phyloP scores from a whole-genome alignment of 2,113 vertebrate genomes.

The Lampris megalopsis region DNA sequence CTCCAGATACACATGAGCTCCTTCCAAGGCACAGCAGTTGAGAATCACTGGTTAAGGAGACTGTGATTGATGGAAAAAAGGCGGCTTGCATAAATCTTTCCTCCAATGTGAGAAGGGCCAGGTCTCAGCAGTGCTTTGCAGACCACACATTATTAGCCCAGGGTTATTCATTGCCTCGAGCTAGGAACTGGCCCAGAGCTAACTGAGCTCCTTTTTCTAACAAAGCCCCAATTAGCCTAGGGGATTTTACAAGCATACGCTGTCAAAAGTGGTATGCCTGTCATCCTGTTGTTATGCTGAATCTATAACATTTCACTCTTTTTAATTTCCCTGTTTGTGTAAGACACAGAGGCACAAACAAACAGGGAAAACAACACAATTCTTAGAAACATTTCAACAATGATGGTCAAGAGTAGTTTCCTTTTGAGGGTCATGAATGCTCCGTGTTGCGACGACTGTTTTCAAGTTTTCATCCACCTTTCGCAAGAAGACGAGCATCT shows the following conservation, averaged over 20 bases:
- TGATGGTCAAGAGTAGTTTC: not conserved
- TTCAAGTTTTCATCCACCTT: slow-evolving; percentile 3
- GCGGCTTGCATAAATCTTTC: slow-evolving; percentile 23
- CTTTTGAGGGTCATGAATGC: not conserved
- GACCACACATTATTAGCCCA: slow-evolving; percentile 37
- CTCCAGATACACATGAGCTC: slow-evolving; percentile 20
- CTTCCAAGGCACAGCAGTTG: slow-evolving; percentile 32
- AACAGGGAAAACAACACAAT: not conserved
- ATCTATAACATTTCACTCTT: slow-evolving; percentile 25
- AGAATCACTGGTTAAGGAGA: slow-evolving; percentile 27
- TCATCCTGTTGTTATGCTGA: slow-evolving; percentile 43
- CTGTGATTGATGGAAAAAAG: slow-evolving; percentile 49
- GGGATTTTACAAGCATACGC: slow-evolving; percentile 53
- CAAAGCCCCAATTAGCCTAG: slow-evolving; percentile 57
- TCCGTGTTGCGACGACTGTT: slow-evolving; percentile 7
- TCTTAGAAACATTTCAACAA: not conserved
- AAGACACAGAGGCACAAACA: not conserved
- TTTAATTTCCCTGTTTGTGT: slow-evolving; percentile 30
- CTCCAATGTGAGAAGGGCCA: slow-evolving; percentile 32
- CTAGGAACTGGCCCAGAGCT: slow-evolving; percentile 53
- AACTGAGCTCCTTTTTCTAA: slow-evolving; percentile 45
- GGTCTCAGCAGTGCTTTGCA: slow-evolving; percentile 30
- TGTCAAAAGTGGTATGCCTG: slow-evolving; percentile 30
- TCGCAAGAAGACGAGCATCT: not conserved
- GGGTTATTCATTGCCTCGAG: slow-evolving; percentile 50